Conservation (phyloP, 2,113 vertebrate genomes). For the Indicator maculatus region DNA sequence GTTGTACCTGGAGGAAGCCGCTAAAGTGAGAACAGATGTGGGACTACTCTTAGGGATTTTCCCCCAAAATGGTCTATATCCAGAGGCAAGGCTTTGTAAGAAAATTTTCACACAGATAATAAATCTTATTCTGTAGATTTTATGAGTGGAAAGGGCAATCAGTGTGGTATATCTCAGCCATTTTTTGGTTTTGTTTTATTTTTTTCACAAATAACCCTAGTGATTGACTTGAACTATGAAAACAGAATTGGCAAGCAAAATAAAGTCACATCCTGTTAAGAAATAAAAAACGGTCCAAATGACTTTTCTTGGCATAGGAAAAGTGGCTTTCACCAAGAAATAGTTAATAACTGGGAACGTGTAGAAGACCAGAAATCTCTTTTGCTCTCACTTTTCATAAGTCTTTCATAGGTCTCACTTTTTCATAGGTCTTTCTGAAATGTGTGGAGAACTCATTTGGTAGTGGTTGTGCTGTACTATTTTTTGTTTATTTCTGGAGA, state of each 20-base stretch:
- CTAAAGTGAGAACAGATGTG: background rate
- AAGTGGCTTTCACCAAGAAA: background rate
- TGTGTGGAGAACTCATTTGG: background rate
- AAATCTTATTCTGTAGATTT: background rate
- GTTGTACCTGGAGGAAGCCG: background rate
- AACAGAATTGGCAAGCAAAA: background rate
- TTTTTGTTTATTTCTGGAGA: background rate
- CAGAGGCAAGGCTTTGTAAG: background rate
- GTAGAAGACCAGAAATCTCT: background rate
- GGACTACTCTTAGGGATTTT: background rate
- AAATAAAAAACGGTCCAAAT: no score
- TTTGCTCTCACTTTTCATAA: background rate
- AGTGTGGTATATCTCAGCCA: background rate
- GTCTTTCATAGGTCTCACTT: no score
- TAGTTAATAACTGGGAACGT: background rate
- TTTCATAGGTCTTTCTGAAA: background rate
- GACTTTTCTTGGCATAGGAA: background rate
- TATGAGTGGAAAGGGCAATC: background rate
- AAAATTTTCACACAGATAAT: background rate
- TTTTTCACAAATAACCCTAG: background rate
- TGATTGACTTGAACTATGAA: background rate
- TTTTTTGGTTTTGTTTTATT: background rate
- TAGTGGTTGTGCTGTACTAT: background rate
- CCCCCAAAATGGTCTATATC: background rate
- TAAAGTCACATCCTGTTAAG: background rate